Evolutionary conservation across 2,113 vertebrate genomes (phyloP), one percentile per base, ranked within the genome.

Genomic region (Brachyhypopomus gauderio): DNA sequence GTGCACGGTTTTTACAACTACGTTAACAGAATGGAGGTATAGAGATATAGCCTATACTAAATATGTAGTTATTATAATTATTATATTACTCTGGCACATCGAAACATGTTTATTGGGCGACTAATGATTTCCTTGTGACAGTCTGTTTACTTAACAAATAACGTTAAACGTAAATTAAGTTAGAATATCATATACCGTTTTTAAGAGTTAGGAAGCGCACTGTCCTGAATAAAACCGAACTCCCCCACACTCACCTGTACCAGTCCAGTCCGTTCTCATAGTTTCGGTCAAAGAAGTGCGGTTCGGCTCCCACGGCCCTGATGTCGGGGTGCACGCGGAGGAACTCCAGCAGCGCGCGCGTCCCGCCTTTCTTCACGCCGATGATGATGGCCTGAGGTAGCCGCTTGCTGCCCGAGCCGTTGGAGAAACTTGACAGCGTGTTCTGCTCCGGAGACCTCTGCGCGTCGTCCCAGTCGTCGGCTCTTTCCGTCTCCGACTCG

Each of bases 351-450:
- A 97, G 91, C 72, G 95, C 96, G 81, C 96, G 92, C 71, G 96
- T 97, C 2, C 96, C 96, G 74, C 96, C 96, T 86, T 97, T 97
- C 94, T 97, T 97, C 92, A 97, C 96, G 16, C 96, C 96, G 88
- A 97, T 96, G 92, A 97, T 97, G 90, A 97, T 94, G 66, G 96
- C 96, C 88, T 97, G 96, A 30, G 96, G 96, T 84, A 97, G 92
- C 89, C 96, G 95, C 92, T 97, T 97, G 75, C 88, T 95, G 72
- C 96, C 97, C 30, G 95, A 95, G 79, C 96, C 95, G 86, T 95
- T 96, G 85, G 96, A 94, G 91, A 97, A 96, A 90, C 91, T 96
- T 86, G 97, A 97, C 92, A 97, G 93, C 89, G 95, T 85, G 83
- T 92, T 91, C 27, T 91, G 89, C 84, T 93, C 93, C 75, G 91